Base-by-base conservation (phyloP, 2,797 vertebrate genomes). In the Girardinus metallicus region DNA sequence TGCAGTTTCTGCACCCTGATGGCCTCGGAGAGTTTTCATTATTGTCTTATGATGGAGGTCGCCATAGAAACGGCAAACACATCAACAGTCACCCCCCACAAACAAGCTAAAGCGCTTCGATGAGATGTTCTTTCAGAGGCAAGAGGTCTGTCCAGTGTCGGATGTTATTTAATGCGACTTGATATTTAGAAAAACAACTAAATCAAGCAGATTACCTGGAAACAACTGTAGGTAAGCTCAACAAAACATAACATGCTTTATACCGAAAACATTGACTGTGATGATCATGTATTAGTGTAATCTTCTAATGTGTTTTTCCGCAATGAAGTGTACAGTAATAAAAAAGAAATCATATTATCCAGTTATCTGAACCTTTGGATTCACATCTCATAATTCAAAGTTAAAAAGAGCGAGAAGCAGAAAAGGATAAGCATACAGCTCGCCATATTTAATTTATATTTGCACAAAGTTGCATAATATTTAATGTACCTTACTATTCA, bases 21-120 rank as follows among this genome's bases (percentile, higher is more conserved):
- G 92, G 92, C 90, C 91, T 91, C 84, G 82, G 83, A 92, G 91
- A 88, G 92, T 86, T 91, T 93, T 92, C 88, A 91, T 93, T 92
- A 94, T 92, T 88, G 90, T 92, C 90, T 92, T 87, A 91, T 92
- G 85, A 1, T 73, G 11, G 16, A 87, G 90, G 89, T 95, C 91
- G 87, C 92, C 92, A 95, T 94, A 92, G 93, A 91, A 93, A 95
- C 92, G 84, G 87, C 86, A 92, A 93, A 92, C 88, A 85, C 90
- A 89, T 89, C 85, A 90, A 85, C 74, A 64, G 53, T 71, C 78
- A 84, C 79, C 75, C 86, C 77, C 12, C 12, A 74, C 78, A 89
- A 86, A 92, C 86, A 85, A 92, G 84, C 82, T 66, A 55, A 89
- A 84, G 86, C 88, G 88, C 84, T 74, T 89, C 88, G 76, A 81